phyloP scores from a whole-genome alignment of 1,140 invertebrate genomes.

The Halictus rubicundus region DNA sequence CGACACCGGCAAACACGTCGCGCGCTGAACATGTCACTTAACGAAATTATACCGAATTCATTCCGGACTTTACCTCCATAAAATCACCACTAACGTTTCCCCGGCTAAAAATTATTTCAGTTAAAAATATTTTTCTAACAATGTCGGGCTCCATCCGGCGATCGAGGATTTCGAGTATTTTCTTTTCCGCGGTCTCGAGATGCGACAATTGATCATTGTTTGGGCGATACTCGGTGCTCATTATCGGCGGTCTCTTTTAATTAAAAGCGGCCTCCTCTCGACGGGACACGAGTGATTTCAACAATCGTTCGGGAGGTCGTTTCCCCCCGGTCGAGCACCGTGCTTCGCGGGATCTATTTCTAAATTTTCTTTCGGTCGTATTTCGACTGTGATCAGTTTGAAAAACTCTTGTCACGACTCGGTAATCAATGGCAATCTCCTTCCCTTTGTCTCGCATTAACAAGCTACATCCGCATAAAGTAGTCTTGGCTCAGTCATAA shows the following conservation, averaged over 20 bases:
- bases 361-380: too few relatives aligned
- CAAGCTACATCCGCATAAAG: not conserved
- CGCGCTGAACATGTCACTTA: too few relatives aligned
- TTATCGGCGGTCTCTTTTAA: conserved; percentile 3
- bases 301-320: not conserved
- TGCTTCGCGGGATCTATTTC: too few relatives aligned
- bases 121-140: not conserved
- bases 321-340: too few relatives aligned
- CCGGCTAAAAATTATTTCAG: too few relatives aligned
- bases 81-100: too few relatives aligned
- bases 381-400: too few relatives aligned
- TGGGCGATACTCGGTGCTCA: not conserved
- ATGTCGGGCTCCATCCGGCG: too few relatives aligned
- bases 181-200: not conserved
- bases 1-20: too few relatives aligned
- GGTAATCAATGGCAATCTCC: not conserved
- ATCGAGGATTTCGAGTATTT: not conserved
- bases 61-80: too few relatives aligned
- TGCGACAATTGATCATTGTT: not conserved
- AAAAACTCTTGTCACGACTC: conserved; percentile 3
- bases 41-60: too few relatives aligned
- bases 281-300: not conserved
- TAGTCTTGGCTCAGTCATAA: not conserved
- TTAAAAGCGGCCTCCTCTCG: not conserved
- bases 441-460: not conserved